Percentiles rank a stretch among this genome's conserved stretches.
Evolutionary conservation across 2,888 invertebrate genomes (phyloP).

Genomic region (Cryptosula pallasiana): DNA sequence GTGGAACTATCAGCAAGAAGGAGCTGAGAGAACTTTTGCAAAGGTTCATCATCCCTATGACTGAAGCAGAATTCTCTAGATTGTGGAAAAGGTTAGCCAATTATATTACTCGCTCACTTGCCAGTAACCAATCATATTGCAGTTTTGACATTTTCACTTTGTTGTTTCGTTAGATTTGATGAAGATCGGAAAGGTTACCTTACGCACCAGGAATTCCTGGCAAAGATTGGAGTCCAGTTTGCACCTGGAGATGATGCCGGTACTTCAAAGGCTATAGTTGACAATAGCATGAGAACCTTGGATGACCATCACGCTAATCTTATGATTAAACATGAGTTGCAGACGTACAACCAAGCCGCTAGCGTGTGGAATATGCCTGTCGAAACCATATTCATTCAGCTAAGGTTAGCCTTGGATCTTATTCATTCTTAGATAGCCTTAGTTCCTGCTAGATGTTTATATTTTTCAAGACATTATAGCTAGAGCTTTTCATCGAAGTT

Average conservation of each 20-base stretch:
- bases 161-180: slow-evolving; percentile 39
- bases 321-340: slow-evolving; percentile 40
- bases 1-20: slow-evolving; percentile 39
- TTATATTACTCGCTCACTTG: too few species aligned
- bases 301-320: slow-evolving; percentile 40
- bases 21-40: slow-evolving; percentile 40
- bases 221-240: slow-evolving; percentile 40
- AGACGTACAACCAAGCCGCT: slow-evolving; percentile 43
- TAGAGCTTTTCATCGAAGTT: too few species aligned
- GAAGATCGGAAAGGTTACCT: slow-evolving; percentile 37
- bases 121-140: too few species aligned
- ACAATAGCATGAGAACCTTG: slow-evolving; percentile 36
- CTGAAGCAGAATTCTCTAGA: slow-evolving; percentile 40
- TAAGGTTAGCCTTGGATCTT: slow-evolving; percentile 40
- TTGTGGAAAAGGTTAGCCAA: slow-evolving; percentile 44
- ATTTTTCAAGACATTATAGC: too few species aligned
- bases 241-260: slow-evolving; percentile 44
- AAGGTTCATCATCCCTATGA: slow-evolving; percentile 42
- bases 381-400: slow-evolving; percentile 38
- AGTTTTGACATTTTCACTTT: not conserved
- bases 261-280: slow-evolving; percentile 39
- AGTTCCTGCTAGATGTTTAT: too few species aligned
- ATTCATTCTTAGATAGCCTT: too few species aligned
- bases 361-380: slow-evolving; percentile 37
- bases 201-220: slow-evolving; percentile 42